Percentiles rank a stretch among this genome's conserved stretches.
phyloP scores from a whole-genome alignment of 1,140 invertebrate genomes.

The Eciton burchellii region DNA sequence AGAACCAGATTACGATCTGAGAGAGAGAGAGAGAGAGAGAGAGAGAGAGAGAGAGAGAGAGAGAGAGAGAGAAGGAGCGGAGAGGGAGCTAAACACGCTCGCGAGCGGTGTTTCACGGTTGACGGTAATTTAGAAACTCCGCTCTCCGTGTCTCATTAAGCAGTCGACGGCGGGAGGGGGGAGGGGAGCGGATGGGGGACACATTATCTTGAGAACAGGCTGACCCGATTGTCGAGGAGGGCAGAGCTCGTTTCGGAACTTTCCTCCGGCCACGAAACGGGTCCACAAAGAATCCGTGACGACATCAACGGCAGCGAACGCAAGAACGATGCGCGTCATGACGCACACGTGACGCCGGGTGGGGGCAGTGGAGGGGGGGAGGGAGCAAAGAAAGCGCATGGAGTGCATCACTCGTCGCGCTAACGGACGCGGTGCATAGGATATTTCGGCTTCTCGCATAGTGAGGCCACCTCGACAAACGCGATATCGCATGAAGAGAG shows the following conservation, averaged over 20 bases:
- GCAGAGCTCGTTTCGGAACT: slow-evolving; percentile 56
- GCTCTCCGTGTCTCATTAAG: slow-evolving; percentile 17
- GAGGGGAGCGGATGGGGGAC: no score
- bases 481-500: no score
- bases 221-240: slow-evolving; percentile 58
- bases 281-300: slow-evolving; percentile 53
- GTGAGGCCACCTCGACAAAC: not conserved
- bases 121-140: slow-evolving; percentile 49
- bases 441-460: slow-evolving; percentile 17
- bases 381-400: slow-evolving; percentile 53
- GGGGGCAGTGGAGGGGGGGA: not conserved
- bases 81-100: slow-evolving; percentile 1
- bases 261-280: slow-evolving; percentile 44
- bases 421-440: slow-evolving; percentile 32
- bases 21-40: no score
- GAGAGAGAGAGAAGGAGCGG: no score
- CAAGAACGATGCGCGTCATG: slow-evolving; percentile 31
- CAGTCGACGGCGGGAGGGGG: no score
- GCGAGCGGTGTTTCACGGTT: no score
- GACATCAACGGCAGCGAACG: slow-evolving; percentile 9
- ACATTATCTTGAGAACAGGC: slow-evolving; percentile 38
- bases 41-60: no score
- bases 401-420: slow-evolving; percentile 74
- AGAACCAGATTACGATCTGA: slow-evolving; percentile 45
- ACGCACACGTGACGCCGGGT: slow-evolving; percentile 5